These are phyloP conservation scores for Trilocha varians DNA, from an alignment of 2,888 invertebrate genomes.

Conservation along the genomic window DNA sequence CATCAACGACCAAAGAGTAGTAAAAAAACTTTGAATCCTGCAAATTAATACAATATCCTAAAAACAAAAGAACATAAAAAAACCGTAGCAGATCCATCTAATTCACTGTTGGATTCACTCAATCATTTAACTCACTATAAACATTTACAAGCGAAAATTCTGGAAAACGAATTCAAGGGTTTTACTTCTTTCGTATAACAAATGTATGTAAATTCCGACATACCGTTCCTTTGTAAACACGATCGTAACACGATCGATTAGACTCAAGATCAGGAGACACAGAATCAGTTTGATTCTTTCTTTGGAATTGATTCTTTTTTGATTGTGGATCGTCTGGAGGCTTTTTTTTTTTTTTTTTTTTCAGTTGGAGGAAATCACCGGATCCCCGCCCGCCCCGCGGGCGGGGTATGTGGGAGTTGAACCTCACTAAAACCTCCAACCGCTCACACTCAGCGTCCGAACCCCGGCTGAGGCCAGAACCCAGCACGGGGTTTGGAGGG, in stretches of 20 bases:
- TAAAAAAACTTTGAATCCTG: no score
- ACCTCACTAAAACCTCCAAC: no score
- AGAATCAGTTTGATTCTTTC: not conserved
- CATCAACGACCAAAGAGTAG: no score
- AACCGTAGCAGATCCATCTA: no score
- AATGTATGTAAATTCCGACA: slow-evolving; percentile 5
- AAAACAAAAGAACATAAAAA: no score
- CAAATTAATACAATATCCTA: no score
- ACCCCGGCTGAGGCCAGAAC: no score
- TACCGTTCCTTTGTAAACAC: not conserved
- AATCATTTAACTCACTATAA: not conserved
- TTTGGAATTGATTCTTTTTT: not conserved
- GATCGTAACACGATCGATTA: not conserved
- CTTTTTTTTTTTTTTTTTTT: not conserved
- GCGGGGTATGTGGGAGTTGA: no score
- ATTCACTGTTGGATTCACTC: no score
- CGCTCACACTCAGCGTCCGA: no score
- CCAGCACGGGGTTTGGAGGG: no score
- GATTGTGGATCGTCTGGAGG: not conserved
- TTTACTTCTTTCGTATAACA: slow-evolving; percentile 2
- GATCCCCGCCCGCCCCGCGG: not conserved
- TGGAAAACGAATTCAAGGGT: not conserved
- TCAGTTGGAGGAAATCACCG: not conserved
- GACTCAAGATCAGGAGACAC: not conserved
- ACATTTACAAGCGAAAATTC: not conserved